Percentiles rank a stretch among this genome's conserved stretches.
Evolutionary conservation across 1,140 invertebrate genomes (phyloP).

Genomic region (Rhopalosiphum maidis): DNA sequence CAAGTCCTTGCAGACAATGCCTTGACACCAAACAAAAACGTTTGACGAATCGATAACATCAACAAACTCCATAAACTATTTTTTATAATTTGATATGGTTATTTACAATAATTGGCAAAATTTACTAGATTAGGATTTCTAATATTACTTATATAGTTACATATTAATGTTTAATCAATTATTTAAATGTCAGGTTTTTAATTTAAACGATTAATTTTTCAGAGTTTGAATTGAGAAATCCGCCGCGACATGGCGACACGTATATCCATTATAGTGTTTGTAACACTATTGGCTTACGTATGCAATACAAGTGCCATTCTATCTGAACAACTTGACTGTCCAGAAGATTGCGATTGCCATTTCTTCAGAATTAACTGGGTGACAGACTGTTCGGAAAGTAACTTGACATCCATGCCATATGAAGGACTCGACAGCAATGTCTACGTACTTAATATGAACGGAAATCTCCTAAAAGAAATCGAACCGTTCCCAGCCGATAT

Average conservation of each 20-base stretch:
- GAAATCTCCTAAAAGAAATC: slow-evolving; percentile 70
- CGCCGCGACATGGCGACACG: slow-evolving; percentile 29
- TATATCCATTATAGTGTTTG: slow-evolving; percentile 41
- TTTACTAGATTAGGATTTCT: neutral
- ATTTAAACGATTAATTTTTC: slow-evolving; percentile 1
- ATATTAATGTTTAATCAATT: neutral
- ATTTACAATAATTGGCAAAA: neutral
- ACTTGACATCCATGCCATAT: slow-evolving; percentile 74
- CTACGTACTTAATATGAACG: slow-evolving; percentile 75
- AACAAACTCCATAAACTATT: neutral
- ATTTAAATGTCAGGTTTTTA: neutral
- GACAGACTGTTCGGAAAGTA: slow-evolving; percentile 77
- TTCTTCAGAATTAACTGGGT: slow-evolving; percentile 80
- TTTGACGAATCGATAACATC: neutral
- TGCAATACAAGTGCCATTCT: slow-evolving; percentile 39
- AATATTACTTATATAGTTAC: neutral
- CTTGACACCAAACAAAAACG: slow-evolving; percentile 28
- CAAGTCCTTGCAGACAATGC: slow-evolving; percentile 20
- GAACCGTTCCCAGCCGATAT: slow-evolving; percentile 71
- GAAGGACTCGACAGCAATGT: slow-evolving; percentile 70
- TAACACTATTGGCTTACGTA: slow-evolving; percentile 31
- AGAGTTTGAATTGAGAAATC: slow-evolving; percentile 13
- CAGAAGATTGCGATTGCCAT: slow-evolving; percentile 76
- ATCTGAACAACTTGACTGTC: slow-evolving; percentile 68
- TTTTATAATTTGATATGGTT: neutral